Evolutionary conservation across 2,888 invertebrate genomes (phyloP).

Genomic region (Sphaerophoria rueppellii): DNA sequence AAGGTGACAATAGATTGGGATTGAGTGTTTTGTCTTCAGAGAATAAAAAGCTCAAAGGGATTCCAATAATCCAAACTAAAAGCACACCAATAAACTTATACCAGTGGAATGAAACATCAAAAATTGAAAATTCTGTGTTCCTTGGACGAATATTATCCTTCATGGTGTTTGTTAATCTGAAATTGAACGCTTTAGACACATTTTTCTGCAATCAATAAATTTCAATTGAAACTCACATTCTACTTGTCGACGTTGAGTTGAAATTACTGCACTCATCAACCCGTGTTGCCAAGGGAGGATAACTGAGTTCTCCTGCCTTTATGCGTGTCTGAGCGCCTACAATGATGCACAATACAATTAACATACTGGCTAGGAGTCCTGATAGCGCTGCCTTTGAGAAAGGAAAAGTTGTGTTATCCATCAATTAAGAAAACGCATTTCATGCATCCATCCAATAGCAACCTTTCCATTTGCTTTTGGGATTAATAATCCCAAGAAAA

Average conservation of each 20-base stretch:
- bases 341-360: constrained; percentile 78
- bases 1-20: constrained; percentile 78
- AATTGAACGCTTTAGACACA: constrained; percentile 8
- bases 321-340: constrained; percentile 77
- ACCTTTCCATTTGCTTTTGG: constrained; percentile 84
- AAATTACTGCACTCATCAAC: constrained; percentile 77
- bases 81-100: constrained; percentile 84
- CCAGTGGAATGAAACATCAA: constrained; percentile 85
- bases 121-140: constrained; percentile 81
- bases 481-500: constrained; percentile 86
- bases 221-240: constrained; percentile 75
- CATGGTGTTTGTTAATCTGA: constrained; percentile 69
- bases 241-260: constrained; percentile 63
- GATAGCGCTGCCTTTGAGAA: constrained; percentile 21
- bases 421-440: background rate
- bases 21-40: constrained; percentile 78
- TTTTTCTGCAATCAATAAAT: background rate
- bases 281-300: constrained; percentile 77
- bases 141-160: constrained; percentile 37
- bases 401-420: background rate
- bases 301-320: constrained; percentile 76
- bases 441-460: background rate
- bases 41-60: constrained; percentile 84
- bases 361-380: constrained; percentile 76
- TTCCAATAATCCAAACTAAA: constrained; percentile 83